Evolutionary conservation across 1,140 invertebrate species (phyloP).

Genomic region (Panagrolaimus sp.): DNA sequence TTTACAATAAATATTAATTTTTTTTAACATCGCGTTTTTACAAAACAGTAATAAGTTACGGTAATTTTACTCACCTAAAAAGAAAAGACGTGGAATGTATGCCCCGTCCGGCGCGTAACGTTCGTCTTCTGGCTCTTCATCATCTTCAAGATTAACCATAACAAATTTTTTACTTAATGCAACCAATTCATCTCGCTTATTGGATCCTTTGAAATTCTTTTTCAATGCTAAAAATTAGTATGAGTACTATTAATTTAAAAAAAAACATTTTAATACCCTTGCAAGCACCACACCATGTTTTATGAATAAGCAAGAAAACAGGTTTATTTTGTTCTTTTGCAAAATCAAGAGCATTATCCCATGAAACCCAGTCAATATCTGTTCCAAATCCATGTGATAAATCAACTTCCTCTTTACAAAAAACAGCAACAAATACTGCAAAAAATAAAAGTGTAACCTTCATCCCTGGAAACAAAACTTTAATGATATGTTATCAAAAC

Average conservation of each 20-base stretch:
- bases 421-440: background rate
- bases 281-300: slow-evolving; percentile 57
- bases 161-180: slow-evolving; percentile 52
- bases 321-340: slow-evolving; percentile 53
- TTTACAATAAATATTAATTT: background rate
- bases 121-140: slow-evolving; percentile 55
- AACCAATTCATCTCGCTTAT: slow-evolving; percentile 44
- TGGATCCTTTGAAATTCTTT: slow-evolving; percentile 38
- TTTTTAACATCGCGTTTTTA: background rate
- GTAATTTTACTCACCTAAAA: slow-evolving; percentile 44
- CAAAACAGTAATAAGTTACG: background rate
- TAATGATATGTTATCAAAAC: too few relatives aligned
- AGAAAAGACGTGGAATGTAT: slow-evolving; percentile 54
- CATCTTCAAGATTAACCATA: slow-evolving; percentile 57
- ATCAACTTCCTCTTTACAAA: slow-evolving; percentile 12
- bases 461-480: too few relatives aligned
- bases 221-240: slow-evolving; percentile 50
- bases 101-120: slow-evolving; percentile 53
- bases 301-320: slow-evolving; percentile 56
- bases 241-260: too few relatives aligned
- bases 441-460: background rate
- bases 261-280: slow-evolving; percentile 39
- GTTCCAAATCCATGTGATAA: slow-evolving; percentile 45
- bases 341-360: slow-evolving; percentile 47
- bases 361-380: slow-evolving; percentile 55